These are phyloP conservation scores for Bucco capensis DNA, from an alignment of 2,113 vertebrate genomes.

Conservation along the genomic window DNA sequence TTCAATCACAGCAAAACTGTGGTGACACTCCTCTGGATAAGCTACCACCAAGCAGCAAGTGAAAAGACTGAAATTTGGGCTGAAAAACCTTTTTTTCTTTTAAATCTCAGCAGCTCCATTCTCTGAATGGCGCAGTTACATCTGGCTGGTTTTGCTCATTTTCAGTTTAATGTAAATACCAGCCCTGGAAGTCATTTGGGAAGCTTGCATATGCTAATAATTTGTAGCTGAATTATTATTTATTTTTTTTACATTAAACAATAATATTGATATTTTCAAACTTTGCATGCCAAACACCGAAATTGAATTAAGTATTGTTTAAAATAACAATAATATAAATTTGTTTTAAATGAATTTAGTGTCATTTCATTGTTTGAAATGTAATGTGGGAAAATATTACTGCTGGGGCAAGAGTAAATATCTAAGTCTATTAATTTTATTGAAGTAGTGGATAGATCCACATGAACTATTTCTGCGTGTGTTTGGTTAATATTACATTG, in stretches of 20 bases:
- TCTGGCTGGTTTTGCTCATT: slow-evolving; percentile 62
- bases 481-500: slow-evolving; percentile 80
- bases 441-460: slow-evolving; percentile 75
- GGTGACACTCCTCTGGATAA: neutral
- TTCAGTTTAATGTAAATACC: slow-evolving; percentile 67
- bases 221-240: slow-evolving; percentile 45
- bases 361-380: slow-evolving; percentile 81
- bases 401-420: slow-evolving; percentile 74
- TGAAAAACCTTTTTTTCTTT: neutral
- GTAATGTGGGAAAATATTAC: slow-evolving; percentile 72
- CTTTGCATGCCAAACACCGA: slow-evolving; percentile 73
- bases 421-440: slow-evolving; percentile 78
- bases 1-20: neutral
- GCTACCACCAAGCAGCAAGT: neutral
- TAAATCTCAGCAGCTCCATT: neutral
- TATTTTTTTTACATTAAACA: slow-evolving; percentile 54
- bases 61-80: neutral
- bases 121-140: slow-evolving; percentile 27
- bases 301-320: slow-evolving; percentile 82
- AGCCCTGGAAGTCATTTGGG: slow-evolving; percentile 38
- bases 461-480: slow-evolving; percentile 73
- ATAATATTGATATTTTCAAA: slow-evolving; percentile 66
- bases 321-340: slow-evolving; percentile 79
- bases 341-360: slow-evolving; percentile 81
- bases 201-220: slow-evolving; percentile 45